A percentile compares a stretch with the other conserved stretches of the same genome.
These are phyloP conservation scores for Eurystomus glaucurus DNA, from an alignment of 2,797 vertebrate species.

Conservation along the genomic window DNA sequence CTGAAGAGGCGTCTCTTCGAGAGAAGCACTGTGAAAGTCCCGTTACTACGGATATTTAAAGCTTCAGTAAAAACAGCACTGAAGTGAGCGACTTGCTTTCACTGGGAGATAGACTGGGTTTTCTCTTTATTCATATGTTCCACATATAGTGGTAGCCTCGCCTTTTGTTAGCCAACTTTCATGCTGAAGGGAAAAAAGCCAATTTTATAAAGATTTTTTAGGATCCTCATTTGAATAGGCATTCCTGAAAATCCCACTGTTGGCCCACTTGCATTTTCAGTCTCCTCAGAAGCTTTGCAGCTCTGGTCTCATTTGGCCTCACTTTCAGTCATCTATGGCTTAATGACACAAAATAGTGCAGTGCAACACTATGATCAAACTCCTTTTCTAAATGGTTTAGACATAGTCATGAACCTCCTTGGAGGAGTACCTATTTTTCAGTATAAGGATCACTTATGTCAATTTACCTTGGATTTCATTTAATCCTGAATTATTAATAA, in stretches of 20 bases:
- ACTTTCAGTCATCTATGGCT: neutral
- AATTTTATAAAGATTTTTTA: constrained; percentile 47
- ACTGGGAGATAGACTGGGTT: constrained; percentile 58
- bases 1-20: constrained; percentile 54
- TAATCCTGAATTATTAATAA: constrained; percentile 51
- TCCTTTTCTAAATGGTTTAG: neutral
- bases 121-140: constrained; percentile 59
- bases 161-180: constrained; percentile 62
- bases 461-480: constrained; percentile 46
- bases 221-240: constrained; percentile 49
- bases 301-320: neutral
- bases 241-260: constrained; percentile 33
- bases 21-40: constrained; percentile 54
- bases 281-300: neutral
- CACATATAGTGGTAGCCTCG: constrained; percentile 49
- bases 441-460: neutral
- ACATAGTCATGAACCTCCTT: neutral
- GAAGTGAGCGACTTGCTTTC: constrained; percentile 33
- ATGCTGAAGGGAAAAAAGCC: constrained; percentile 37
- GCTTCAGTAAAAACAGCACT: constrained; percentile 60
- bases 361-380: neutral
- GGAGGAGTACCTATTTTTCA: neutral
- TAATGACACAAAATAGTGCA: neutral
- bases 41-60: constrained; percentile 72
- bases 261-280: constrained; percentile 10